Conservation (phyloP, 2,113 vertebrate genomes). For the Zosterops japonicus region DNA sequence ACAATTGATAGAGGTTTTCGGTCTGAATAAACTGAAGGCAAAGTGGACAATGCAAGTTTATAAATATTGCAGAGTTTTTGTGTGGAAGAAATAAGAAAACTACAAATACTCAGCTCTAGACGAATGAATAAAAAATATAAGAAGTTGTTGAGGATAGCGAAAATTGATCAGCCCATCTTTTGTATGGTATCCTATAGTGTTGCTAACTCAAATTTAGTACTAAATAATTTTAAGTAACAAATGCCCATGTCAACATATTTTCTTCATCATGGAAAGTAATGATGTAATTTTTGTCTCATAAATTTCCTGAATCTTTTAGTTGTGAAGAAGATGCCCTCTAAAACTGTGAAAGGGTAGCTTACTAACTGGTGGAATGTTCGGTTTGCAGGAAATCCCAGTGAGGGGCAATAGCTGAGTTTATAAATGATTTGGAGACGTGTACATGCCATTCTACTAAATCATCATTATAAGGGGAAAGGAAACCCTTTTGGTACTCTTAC, state of each 20-base stretch:
- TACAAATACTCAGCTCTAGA: neutral
- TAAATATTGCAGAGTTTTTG: neutral
- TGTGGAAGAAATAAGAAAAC: neutral
- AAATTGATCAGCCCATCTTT: neutral
- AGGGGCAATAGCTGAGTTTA: neutral
- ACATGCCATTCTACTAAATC: neutral
- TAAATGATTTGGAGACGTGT: neutral
- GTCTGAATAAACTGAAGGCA: neutral
- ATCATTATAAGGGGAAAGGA: neutral
- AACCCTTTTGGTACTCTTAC: neutral
- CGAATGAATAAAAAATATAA: neutral
- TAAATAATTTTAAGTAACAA: neutral
- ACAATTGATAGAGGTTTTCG: neutral
- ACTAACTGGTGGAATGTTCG: neutral
- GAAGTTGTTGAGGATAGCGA: neutral
- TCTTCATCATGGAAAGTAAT: neutral
- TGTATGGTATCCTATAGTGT: neutral
- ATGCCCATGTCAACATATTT: neutral
- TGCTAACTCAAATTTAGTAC: neutral
- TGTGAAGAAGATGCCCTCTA: neutral
- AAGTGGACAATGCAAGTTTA: neutral
- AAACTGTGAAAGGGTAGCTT: neutral
- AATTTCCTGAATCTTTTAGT: neutral
- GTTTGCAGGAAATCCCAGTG: neutral
- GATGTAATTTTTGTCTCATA: neutral